These are phyloP conservation scores for Sturmia bella DNA, from an alignment of 2,888 invertebrate species.

Conservation along the genomic window DNA sequence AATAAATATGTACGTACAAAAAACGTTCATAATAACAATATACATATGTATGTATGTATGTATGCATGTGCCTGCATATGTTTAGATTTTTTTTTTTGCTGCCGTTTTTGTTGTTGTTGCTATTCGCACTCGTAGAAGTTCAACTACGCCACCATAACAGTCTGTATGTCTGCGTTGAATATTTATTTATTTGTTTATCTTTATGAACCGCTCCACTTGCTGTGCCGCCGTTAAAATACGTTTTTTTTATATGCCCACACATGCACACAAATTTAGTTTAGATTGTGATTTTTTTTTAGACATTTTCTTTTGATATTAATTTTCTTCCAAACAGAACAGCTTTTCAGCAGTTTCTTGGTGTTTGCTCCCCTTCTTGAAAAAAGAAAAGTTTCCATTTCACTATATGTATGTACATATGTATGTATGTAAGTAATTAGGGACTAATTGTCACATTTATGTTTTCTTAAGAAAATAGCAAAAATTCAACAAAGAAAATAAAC, in stretches of 20 bases:
- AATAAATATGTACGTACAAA: slow-evolving; percentile 25
- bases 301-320: slow-evolving; percentile 28
- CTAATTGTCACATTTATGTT: slow-evolving; percentile 51
- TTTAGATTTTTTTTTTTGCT: slow-evolving; percentile 6
- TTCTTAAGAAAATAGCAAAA: slow-evolving; percentile 23
- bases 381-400: too few relatives aligned
- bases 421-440: slow-evolving; percentile 31
- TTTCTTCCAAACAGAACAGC: slow-evolving; percentile 31
- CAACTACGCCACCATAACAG: slow-evolving; percentile 51
- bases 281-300: slow-evolving; percentile 46
- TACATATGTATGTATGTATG: too few relatives aligned
- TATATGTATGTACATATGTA: too few relatives aligned
- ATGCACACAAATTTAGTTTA: slow-evolving; percentile 23
- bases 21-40: not conserved
- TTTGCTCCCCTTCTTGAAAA: slow-evolving; percentile 7
- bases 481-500: not conserved
- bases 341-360: slow-evolving; percentile 25
- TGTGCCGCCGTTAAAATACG: slow-evolving; percentile 40
- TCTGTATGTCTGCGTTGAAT: slow-evolving; percentile 66
- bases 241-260: slow-evolving; percentile 23
- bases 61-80: too few relatives aligned
- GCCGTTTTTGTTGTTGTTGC: slow-evolving; percentile 6
- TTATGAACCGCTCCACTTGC: slow-evolving; percentile 60
- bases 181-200: slow-evolving; percentile 61
- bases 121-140: slow-evolving; percentile 14